phyloP scores from a whole-genome alignment of 2,888 invertebrate genomes.

The Rhamnusium bicolor region DNA sequence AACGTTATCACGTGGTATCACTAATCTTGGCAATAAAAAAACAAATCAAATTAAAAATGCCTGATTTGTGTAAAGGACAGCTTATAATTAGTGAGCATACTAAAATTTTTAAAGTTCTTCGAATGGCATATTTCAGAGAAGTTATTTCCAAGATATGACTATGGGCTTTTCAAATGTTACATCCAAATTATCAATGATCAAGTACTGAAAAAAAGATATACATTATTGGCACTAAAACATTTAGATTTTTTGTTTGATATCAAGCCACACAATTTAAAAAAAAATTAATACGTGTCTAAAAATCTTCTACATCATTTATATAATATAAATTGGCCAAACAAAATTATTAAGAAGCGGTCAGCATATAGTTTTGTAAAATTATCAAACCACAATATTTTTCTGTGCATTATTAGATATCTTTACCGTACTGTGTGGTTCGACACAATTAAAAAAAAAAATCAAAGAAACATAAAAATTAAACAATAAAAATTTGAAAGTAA shows the following conservation, averaged over 20 bases:
- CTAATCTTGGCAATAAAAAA: not conserved
- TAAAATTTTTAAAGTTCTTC: not conserved
- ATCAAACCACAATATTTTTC: too few relatives aligned
- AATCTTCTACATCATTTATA: too few relatives aligned
- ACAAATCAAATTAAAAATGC: not conserved
- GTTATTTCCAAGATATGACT: conserved; percentile 64
- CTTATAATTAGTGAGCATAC: not conserved
- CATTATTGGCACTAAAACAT: not conserved
- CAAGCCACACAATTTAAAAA: not conserved
- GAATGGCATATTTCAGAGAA: not conserved
- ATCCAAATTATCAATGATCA: conserved; percentile 64
- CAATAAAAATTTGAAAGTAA: too few relatives aligned
- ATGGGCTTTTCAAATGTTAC: conserved; percentile 62
- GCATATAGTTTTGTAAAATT: too few relatives aligned
- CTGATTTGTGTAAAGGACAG: not conserved
- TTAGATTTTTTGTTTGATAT: conserved; percentile 4
- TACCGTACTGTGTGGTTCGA: too few relatives aligned
- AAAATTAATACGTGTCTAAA: too few relatives aligned
- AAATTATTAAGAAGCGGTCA: too few relatives aligned
- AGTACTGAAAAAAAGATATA: conserved; percentile 61
- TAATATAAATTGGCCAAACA: too few relatives aligned
- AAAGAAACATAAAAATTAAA: not conserved
- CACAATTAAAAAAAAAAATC: too few relatives aligned
- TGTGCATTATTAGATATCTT: too few relatives aligned
- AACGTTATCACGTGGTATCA: not conserved